A percentile compares a stretch with the other conserved stretches of the same genome.
These are phyloP conservation scores for Podocnemis expansa DNA, from an alignment of 2,113 vertebrate species.

Conservation along the genomic window DNA sequence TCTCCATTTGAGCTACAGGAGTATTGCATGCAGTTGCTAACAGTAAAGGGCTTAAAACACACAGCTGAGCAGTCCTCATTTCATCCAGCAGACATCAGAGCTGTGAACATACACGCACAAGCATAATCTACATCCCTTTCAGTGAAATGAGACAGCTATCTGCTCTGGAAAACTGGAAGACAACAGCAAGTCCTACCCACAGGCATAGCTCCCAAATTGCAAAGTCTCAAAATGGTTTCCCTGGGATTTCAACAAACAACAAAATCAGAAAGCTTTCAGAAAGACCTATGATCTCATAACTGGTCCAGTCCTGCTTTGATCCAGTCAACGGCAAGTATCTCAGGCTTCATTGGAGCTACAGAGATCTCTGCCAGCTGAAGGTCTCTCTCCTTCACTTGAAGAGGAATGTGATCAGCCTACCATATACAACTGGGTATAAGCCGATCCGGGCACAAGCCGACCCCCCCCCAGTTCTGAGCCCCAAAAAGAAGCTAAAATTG, in stretches of 20 bases:
- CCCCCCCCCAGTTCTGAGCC: too few species aligned
- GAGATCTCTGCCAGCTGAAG: constrained; percentile 22
- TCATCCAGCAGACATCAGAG: not conserved
- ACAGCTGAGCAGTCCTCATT: not conserved
- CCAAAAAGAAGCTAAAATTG: too few species aligned
- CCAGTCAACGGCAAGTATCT: not conserved
- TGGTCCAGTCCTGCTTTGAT: not conserved
- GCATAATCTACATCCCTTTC: too few species aligned
- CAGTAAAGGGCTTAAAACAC: not conserved
- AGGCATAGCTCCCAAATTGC: not conserved
- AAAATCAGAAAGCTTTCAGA: constrained; percentile 41
- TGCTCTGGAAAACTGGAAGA: not conserved
- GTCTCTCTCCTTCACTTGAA: constrained; percentile 30
- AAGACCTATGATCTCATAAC: not conserved
- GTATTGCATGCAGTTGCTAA: not conserved
- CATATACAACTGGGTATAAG: too few species aligned
- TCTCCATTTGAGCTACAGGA: not conserved
- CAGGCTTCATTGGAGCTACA: constrained; percentile 2
- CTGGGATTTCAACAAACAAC: constrained; percentile 41
- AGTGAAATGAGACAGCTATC: not conserved
- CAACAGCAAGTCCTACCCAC: not conserved
- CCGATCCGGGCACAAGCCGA: too few species aligned
- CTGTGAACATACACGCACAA: not conserved
- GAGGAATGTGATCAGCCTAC: constrained; percentile 33
- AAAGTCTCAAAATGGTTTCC: constrained; percentile 15